Evolutionary conservation across 1,140 invertebrate genomes (phyloP).

Genomic region (Drosophila sturtevanti): DNA sequence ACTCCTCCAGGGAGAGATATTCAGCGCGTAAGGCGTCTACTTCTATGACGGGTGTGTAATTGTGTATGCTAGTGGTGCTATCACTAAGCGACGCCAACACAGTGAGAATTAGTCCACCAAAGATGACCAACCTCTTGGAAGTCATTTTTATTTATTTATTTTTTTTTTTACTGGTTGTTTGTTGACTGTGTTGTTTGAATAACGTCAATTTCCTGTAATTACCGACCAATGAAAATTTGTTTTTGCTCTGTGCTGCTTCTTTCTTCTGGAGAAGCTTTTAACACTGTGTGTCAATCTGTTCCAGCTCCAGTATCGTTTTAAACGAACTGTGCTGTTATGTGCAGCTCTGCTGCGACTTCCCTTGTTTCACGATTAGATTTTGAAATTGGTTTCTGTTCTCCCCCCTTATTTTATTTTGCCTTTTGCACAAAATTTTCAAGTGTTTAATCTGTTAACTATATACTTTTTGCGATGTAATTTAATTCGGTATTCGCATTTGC

Average conservation of each 20-base stretch:
- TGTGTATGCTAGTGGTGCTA: constrained; percentile 10
- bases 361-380: neutral
- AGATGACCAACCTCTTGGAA: neutral
- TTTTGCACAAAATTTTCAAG: neutral
- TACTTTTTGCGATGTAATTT: constrained; percentile 55
- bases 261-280: neutral
- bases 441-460: neutral
- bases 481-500: constrained; percentile 32
- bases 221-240: neutral
- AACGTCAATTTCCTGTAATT: neutral
- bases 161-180: no score
- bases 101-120: neutral
- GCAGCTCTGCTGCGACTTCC: no score
- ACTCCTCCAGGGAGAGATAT: constrained; percentile 83
- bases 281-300: neutral
- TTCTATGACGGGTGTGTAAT: constrained; percentile 32
- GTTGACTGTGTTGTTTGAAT: no score
- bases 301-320: no score
- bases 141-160: neutral
- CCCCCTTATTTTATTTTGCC: constrained; percentile 4
- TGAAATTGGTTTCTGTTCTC: neutral
- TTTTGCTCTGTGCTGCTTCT: neutral
- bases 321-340: no score
- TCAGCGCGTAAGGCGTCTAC: constrained; percentile 85
- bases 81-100: neutral